Base-by-base conservation (phyloP, 2,113 vertebrate species). In the Echinops telfairi region DNA sequence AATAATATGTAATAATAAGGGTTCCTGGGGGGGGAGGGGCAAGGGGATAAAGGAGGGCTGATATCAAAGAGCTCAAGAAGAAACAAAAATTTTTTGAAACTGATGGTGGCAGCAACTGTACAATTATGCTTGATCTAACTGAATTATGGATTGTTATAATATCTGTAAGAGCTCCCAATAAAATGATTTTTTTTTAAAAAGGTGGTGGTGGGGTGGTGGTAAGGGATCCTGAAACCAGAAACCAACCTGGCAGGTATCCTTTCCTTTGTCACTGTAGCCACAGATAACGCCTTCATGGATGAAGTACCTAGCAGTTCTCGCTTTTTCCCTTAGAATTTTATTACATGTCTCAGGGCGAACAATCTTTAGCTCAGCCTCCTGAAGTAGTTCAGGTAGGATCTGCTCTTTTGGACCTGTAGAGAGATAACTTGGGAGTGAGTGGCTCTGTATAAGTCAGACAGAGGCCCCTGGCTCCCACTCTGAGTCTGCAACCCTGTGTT, bases 211-310 rank as follows among this genome's bases (percentile, higher is more conserved):
- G 9, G 12, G 47, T 2, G 47, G 10, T 14, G 47, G 47, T 53
- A 53, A 53, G 47, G 47, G 47, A 53, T 14, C 9, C 64, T 66
- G 4, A 31, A 1, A 29, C 16, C 20, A 40, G 0, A 29, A 29
- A 91, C 96, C 86, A 23, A 97, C 97, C 96, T 97, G 77, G 81
- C 97, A 97, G 29, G 94, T 0, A 16, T 97, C 97, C 60, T 92
- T 95, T 43, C 96, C 97, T 27, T 3, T 0, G 1, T 9, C 0
- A 2, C 0, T 88, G 17, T 70, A 93, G 57, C 10, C 96, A 93
- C 97, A 97, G 89, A 97, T 0, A 1, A 0, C 0, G 6, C 95
- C 95, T 64, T 84, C 3, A 1, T 0, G 82, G 40, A 94, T 1
- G 0, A 43, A 0, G 47, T 53, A 53, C 47, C 10, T 53, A 0